Evolutionary conservation across 2,888 invertebrate genomes (phyloP), one percentile per base, ranked within the genome.

Genomic region (Lithophane socia): DNA sequence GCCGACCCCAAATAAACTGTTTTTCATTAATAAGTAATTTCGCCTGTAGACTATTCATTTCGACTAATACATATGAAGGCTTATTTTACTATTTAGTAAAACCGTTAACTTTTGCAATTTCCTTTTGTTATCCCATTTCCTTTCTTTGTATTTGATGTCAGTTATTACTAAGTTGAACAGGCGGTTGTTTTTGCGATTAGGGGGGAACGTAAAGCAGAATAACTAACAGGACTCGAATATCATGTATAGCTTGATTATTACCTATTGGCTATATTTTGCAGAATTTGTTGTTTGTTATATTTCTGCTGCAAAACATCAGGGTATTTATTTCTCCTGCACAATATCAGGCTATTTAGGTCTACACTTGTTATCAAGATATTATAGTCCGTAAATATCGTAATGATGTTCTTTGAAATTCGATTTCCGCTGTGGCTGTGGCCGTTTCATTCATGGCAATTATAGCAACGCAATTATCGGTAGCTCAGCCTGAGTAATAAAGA

Each of bases 61-160:
- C 21, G 4, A 21, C 12, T 47, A 24, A 21, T 24, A 37, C 37
- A 37, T 37, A 2, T 67, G 9, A 52, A 29, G 21, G 56, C 1
- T 29, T 21, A 67, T 67, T 29, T 29, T 67, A 58, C n/a, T 42
- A 49, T 44, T 9, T 61, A 44, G 29, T 18, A 21, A 54, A 71
- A 42, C 49, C 12, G 72, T 72, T 24, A 77, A 24, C 68, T 67
- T 56, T 69, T 56, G n/a, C 54, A 76, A 64, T 76, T 60, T 70
- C 60, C 77, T 54, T 37, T 60, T 76, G 68, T 60, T 76, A 58
- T 72, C 52, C 47, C 5, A 82, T 86, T 82, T 65, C 60, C 78
- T 60, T 77, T 69, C 68, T 83, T 47, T 66, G 52, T 67, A 47
- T 80, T 80, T 71, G 47, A 54, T 44, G n/a, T 61, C 13, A 37